Evolutionary conservation across 92 coral and sea anemone genomes (phyloP).

Genomic region (Parazoanthus atlanticus): DNA sequence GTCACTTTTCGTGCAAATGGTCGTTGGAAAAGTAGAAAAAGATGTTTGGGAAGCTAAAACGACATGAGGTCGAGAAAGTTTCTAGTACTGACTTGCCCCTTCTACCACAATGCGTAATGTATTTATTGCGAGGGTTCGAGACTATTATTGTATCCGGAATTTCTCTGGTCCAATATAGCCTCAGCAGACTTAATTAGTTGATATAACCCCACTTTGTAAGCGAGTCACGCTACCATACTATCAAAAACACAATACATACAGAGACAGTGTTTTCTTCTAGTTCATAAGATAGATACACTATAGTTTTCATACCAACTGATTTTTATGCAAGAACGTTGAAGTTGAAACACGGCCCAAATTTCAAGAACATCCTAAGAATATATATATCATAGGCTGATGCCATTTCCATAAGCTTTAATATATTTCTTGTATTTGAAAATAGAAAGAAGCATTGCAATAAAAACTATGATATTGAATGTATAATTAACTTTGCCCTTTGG

Average conservation of each 20-base stretch:
- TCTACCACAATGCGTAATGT: neutral
- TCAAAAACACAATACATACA: neutral
- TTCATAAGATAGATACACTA: too few relatives aligned
- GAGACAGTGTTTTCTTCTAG: too few relatives aligned
- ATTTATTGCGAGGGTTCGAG: neutral
- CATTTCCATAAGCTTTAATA: too few relatives aligned
- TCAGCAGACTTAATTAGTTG: neutral
- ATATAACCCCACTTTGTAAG: neutral
- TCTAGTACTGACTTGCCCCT: neutral
- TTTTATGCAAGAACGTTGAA: too few relatives aligned
- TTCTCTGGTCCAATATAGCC: neutral
- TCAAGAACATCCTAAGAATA: too few relatives aligned
- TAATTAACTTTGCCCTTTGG: too few relatives aligned
- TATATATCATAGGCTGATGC: too few relatives aligned
- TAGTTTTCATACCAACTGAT: too few relatives aligned
- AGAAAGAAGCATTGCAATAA: too few relatives aligned
- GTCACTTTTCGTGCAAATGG: neutral
- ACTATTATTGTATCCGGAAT: neutral
- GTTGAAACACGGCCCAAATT: too few relatives aligned
- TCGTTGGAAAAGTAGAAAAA: neutral
- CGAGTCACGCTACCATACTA: neutral
- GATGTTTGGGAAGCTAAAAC: neutral
- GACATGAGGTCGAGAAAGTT: neutral
- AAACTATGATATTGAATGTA: too few relatives aligned
- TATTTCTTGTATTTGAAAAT: too few relatives aligned